Base-by-base conservation (phyloP, 2,797 vertebrate species). In the Valencia hispanica region DNA sequence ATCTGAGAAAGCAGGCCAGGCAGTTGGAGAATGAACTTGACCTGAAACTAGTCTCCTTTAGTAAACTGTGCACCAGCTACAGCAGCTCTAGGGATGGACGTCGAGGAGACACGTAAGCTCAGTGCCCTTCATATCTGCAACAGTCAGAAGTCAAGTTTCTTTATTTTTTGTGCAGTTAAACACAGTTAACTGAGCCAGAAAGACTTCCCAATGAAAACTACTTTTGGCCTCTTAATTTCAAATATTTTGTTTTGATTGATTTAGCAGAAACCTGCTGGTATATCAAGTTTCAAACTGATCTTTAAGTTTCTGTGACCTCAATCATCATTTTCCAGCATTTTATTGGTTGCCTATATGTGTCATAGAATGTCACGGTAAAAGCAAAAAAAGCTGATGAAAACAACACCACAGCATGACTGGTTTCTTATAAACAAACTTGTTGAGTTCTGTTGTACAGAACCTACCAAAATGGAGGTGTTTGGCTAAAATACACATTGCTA, bases 1-100 rank as follows among this genome's bases (percentile, higher is more conserved):
- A 99, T 93, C 95, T 99, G 91, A 93, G 98, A 89, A 99, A 99
- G 92, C 98, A 99, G 93, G 98, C 98, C 51, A 95, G 98, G 80
- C 98, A 99, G 91, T 89, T 99, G 91, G 98, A 99, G 92, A 99
- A 98, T 51, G 98, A 99, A 91, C 96, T 99, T 59, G 98, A 99
- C 91, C 91, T 99, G 87, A 99, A 99, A 88, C 92, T 99, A 87
- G 98, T 99, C 48, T 99, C 98, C 80, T 99, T 99, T 96, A 99
- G 98, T 94, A 99, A 99, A 92, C 94, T 99, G 14, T 99, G 98
- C 89, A 99, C 98, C 86, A 98, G 97, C 93, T 99, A 97, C 91
- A 97, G 95, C 89, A 92, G 94, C 84, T 83, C 90, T 70, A 95
- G 98, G 72, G 98, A 99, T 83, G 97, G 97, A 88, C 95, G 96